A percentile compares a stretch with the other conserved stretches of the same genome.
These are phyloP conservation scores for Conus ventricosus DNA, from an alignment of 1,140 invertebrate genomes.

Conservation along the genomic window DNA sequence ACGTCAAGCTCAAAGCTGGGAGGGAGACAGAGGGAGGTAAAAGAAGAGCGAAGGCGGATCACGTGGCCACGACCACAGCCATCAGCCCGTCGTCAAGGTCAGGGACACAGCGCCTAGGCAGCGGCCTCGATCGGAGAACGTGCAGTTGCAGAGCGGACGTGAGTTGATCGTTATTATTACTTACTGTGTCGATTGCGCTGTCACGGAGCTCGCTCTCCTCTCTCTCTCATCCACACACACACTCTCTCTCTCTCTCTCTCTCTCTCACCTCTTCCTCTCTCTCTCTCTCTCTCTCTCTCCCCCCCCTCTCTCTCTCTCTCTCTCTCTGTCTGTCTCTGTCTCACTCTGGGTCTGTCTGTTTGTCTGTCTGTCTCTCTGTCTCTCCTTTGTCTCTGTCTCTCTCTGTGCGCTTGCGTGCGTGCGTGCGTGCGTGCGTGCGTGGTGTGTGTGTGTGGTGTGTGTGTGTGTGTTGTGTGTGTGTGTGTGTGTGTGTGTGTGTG, in stretches of 20 bases:
- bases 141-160: slow-evolving; percentile 35
- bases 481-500: too few species aligned
- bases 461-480: too few species aligned
- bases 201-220: neutral
- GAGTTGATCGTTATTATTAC: neutral
- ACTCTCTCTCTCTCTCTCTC: too few species aligned
- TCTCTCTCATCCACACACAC: too few species aligned
- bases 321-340: too few species aligned
- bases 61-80: slow-evolving; percentile 12
- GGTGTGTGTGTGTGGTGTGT: too few species aligned
- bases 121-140: slow-evolving; percentile 5
- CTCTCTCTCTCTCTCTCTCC: too few species aligned
- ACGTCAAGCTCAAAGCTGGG: neutral
- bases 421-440: too few species aligned
- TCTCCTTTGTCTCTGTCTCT: slow-evolving; percentile 5
- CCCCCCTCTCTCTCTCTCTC: too few species aligned
- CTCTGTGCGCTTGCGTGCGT: too few species aligned
- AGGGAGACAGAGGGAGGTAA: slow-evolving; percentile 5
- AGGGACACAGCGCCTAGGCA: slow-evolving; percentile 17
- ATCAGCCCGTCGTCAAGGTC: neutral
- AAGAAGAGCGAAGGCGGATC: neutral
- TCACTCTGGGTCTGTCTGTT: slow-evolving; percentile 34
- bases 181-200: too few species aligned
- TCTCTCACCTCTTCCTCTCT: too few species aligned
- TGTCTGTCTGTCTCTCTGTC: slow-evolving; percentile 36